Percentiles rank a stretch among this genome's conserved stretches.
These are phyloP conservation scores for Rhingia campestris DNA, from an alignment of 2,888 invertebrate genomes.

Conservation along the genomic window DNA sequence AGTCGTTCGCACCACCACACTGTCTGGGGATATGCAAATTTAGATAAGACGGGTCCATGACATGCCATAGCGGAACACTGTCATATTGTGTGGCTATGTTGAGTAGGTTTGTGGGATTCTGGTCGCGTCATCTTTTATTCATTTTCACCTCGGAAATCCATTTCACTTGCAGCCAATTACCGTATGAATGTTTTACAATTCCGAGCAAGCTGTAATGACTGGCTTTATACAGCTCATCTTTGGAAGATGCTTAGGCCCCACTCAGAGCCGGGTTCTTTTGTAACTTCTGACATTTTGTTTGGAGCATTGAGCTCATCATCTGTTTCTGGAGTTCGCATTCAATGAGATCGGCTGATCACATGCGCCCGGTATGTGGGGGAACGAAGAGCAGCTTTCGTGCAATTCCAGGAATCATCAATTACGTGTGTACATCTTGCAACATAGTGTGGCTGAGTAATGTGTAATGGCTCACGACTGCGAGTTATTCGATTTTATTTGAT, in stretches of 20 bases:
- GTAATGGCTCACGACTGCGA: slow-evolving; percentile 69
- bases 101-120: slow-evolving; percentile 49
- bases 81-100: slow-evolving; percentile 31
- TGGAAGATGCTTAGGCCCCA: not conserved
- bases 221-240: not conserved
- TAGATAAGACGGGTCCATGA: slow-evolving; percentile 7
- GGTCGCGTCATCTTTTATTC: slow-evolving; percentile 30
- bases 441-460: slow-evolving; percentile 63
- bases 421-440: slow-evolving; percentile 62
- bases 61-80: slow-evolving; percentile 40
- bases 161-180: slow-evolving; percentile 50
- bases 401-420: slow-evolving; percentile 72
- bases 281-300: slow-evolving; percentile 57
- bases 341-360: slow-evolving; percentile 15
- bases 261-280: slow-evolving; percentile 38
- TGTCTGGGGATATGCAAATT: slow-evolving; percentile 56
- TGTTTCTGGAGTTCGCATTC: slow-evolving; percentile 12
- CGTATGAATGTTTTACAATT: slow-evolving; percentile 27
- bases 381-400: slow-evolving; percentile 46
- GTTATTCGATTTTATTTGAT: slow-evolving; percentile 71
- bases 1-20: slow-evolving; percentile 7
- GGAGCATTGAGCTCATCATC: not conserved
- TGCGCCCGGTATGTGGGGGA: slow-evolving; percentile 21
- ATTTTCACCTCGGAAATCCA: slow-evolving; percentile 45
- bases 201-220: slow-evolving; percentile 34